These are phyloP conservation scores for Rousettus madagascariensis DNA, from an alignment of 2,797 vertebrate species.

Conservation along the genomic window DNA sequence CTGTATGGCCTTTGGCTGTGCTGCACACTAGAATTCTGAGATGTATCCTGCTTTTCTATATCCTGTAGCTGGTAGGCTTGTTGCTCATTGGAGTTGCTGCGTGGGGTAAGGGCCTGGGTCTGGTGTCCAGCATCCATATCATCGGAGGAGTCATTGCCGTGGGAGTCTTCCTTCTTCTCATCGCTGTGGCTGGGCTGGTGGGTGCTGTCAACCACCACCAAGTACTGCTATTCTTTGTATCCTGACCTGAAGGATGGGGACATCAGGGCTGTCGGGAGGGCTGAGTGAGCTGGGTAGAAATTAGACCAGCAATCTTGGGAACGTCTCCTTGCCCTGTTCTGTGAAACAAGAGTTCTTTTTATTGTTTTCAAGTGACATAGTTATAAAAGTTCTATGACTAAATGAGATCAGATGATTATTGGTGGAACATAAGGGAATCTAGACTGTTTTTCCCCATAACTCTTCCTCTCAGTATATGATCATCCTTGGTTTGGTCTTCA, in stretches of 20 bases:
- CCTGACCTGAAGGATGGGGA: constrained; percentile 81
- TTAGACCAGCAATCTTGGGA: neutral
- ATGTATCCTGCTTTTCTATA: neutral
- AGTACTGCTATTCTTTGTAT: constrained; percentile 98
- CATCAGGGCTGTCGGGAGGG: neutral
- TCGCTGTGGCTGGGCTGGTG: constrained; percentile 93
- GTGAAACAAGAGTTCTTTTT: neutral
- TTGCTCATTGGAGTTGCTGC: constrained; percentile 94
- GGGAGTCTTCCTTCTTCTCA: constrained; percentile 94
- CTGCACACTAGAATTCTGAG: neutral
- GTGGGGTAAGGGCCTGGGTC: constrained; percentile 93
- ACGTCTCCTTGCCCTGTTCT: neutral
- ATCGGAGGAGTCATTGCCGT: constrained; percentile 96
- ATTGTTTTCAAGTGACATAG: neutral
- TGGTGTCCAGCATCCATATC: constrained; percentile 95
- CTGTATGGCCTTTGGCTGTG: neutral
- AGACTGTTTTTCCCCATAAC: constrained; percentile 82
- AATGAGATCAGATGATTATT: neutral
- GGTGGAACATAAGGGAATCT: neutral
- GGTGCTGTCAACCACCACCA: constrained; percentile 95
- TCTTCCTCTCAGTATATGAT: constrained; percentile 91
- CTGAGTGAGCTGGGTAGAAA: neutral
- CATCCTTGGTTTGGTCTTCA: constrained; percentile 93
- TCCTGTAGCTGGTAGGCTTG: constrained; percentile 91
- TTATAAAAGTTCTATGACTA: neutral